Evolutionary conservation across 2,797 vertebrate species (phyloP).

Genomic region (Microtus agrestis): DNA sequence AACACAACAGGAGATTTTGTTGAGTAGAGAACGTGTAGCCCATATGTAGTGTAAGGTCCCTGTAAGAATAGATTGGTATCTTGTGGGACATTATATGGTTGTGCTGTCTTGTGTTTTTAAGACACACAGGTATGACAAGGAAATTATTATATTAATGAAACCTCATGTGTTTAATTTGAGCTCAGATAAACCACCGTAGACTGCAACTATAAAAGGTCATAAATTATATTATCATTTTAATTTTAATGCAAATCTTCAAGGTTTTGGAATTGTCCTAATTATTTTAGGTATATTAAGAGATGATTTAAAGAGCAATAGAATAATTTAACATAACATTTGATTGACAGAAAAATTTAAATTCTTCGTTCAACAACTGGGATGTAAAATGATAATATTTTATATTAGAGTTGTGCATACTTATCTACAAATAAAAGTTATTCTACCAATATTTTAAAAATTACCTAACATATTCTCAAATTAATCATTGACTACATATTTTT

Average conservation of each 20-base stretch:
- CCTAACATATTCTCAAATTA: background rate
- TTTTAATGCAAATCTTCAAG: background rate
- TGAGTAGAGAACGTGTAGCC: background rate
- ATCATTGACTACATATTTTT: background rate
- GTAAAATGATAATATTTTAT: background rate
- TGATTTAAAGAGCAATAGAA: background rate
- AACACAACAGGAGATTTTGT: background rate
- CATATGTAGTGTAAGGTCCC: background rate
- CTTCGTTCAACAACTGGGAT: background rate
- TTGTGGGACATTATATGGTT: background rate
- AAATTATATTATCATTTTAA: background rate
- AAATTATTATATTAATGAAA: background rate
- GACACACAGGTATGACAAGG: background rate
- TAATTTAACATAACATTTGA: background rate
- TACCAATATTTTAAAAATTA: background rate
- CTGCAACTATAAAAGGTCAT: background rate
- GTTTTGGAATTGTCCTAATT: background rate
- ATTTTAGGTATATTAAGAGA: background rate
- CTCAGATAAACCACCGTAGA: background rate
- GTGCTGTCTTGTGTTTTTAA: constrained; percentile 21
- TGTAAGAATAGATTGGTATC: background rate
- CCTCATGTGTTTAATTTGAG: background rate
- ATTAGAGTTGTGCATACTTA: background rate
- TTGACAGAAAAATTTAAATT: constrained; percentile 44
- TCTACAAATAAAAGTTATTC: constrained; percentile 14